Evolutionary conservation across 2,113 vertebrate species (phyloP).

Genomic region (Dendrocopos noguchii): DNA sequence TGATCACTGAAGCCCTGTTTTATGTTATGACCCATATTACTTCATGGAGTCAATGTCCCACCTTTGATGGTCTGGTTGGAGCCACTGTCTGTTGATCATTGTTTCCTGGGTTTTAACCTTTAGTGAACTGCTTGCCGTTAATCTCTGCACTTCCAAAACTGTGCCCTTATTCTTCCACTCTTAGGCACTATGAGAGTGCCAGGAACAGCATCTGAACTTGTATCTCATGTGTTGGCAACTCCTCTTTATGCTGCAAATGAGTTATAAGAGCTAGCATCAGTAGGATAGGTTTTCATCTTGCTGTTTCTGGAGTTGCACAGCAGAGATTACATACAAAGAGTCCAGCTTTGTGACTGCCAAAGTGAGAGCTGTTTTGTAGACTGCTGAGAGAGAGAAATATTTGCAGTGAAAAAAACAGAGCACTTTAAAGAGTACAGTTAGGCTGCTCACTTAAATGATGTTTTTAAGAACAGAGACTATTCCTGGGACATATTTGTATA

Average conservation of each 20-base stretch:
- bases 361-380: not conserved
- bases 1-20: not conserved
- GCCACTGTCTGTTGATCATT: not conserved
- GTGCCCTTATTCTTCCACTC: not conserved
- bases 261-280: not conserved
- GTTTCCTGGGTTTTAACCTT: not conserved
- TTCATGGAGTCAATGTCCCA: not conserved
- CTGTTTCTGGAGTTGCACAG: not conserved
- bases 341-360: not conserved
- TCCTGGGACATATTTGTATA: not conserved
- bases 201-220: not conserved
- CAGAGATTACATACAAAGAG: not conserved
- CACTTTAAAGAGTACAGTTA: not conserved
- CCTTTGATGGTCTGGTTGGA: not conserved
- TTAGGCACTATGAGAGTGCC: not conserved
- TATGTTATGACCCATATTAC: not conserved
- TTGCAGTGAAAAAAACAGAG: not conserved
- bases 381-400: not conserved
- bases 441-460: not conserved
- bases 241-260: not conserved
- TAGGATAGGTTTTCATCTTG: not conserved
- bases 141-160: not conserved
- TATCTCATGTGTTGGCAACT: not conserved
- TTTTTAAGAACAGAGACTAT: not conserved
- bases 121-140: not conserved